These are phyloP conservation scores for Mellivora capensis DNA, from an alignment of 2,113 vertebrate genomes.

Conservation along the genomic window DNA sequence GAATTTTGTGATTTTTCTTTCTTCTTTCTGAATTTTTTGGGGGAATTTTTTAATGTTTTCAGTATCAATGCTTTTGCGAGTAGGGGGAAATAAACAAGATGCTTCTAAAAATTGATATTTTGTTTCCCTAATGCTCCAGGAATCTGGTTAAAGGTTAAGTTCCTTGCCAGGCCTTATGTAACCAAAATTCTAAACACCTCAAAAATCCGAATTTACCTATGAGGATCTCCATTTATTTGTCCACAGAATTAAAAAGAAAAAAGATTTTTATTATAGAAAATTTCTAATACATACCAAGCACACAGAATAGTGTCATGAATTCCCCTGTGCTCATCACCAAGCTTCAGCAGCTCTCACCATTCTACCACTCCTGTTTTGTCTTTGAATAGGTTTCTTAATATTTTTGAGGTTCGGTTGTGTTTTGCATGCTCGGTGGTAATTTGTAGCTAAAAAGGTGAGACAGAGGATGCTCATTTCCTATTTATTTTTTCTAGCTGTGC, in stretches of 20 bases:
- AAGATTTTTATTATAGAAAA: not conserved
- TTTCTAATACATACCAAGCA: not conserved
- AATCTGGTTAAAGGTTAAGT: not conserved
- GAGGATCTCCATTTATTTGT: not conserved
- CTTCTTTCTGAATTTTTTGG: not conserved
- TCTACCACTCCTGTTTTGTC: not conserved
- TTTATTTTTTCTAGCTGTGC: conserved; percentile 81
- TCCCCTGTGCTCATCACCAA: too few relatives aligned
- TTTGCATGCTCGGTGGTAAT: not conserved
- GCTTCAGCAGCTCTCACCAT: too few relatives aligned
- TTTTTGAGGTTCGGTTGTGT: not conserved
- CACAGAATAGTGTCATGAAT: not conserved
- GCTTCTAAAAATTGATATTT: not conserved
- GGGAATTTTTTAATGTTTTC: not conserved
- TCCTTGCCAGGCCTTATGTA: not conserved
- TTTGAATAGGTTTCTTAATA: not conserved
- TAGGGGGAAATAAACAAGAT: not conserved
- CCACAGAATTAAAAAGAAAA: not conserved
- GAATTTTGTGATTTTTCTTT: not conserved
- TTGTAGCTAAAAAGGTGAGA: not conserved
- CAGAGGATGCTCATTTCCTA: not conserved
- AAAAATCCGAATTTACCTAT: not conserved
- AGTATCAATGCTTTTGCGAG: not conserved
- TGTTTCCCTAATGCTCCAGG: rapidly evolving
- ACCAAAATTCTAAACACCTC: not conserved